Base-by-base conservation (phyloP, 2,888 invertebrate genomes). In the Dichetophora obliterata region DNA sequence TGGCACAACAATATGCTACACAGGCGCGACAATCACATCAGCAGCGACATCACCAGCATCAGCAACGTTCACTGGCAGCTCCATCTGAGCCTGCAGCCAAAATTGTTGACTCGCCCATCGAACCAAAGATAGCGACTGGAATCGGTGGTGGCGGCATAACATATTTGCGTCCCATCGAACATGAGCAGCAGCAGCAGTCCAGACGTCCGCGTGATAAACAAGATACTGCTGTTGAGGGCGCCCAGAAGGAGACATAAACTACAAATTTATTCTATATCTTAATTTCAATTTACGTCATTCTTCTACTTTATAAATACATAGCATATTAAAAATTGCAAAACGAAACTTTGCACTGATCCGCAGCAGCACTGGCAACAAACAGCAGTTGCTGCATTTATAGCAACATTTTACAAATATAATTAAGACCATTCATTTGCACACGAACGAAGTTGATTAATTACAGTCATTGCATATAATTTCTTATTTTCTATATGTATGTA, bases 191-290 rank as follows among this genome's bases (percentile, higher is more conserved):
- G 52, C 78, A 80, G 65, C 83, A 82, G 66, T 82, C 83, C 73
- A 84, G 88, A 43, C 83, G 84, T 76, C 87, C 88, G 1, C 83
- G 88, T 0, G 86, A 88, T 34, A 87, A 88, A 54, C 82, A 85
- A 22, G 87, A 88, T 66, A 86, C 87, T n/a, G 84, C 82, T 27
- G 83, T 87, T 8, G 82, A 86, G 52, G 86, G 86, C 57, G 83
- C 81, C 22, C 77, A 83, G 80, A 83, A 83, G 63, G 80, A 80
- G 65, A 74, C 79, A 14, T 14, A 31, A 63, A 63, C 11, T 16
- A 31, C 31, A 31, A 31, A 24, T 31, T 63, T 31, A 27, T 31
- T n/a, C 5, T n/a, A n/a, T n/a, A n/a, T n/a, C n/a, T n/a, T n/a
- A 24, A 19, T 24, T 3, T 6, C 5, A 61, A 27, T 24, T 27